Base-by-base conservation (phyloP, 2,888 invertebrate species). In the Polylopha cassiicola region DNA sequence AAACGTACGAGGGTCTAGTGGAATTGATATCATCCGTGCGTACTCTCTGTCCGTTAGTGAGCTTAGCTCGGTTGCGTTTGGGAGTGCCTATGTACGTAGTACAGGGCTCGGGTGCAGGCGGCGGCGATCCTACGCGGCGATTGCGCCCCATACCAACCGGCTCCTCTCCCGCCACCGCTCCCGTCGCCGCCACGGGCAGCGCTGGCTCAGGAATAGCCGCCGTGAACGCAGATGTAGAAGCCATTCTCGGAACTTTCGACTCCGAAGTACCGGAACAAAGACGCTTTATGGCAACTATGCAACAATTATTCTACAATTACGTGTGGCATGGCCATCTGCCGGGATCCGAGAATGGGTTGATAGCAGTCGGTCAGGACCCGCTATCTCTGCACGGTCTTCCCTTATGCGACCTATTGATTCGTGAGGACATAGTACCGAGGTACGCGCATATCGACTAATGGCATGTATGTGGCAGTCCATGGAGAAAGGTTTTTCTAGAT, bases 281-380 rank as follows among this genome's bases (percentile, higher is more conserved):
- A 23, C 87, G 92, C 9, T 95, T 90, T 62, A 89, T 92, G 51
- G 88, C 91, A 0, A 91, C 94, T 6, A 92, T 95, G 87, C 94
- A 94, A 61, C 90, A 91, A 48, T 73, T 94, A 16, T 95, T 95
- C 73, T 94, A 94, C 71, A 89, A 92, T 56, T 95, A 89, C 58
- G 93, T 94, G 1, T 89, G 91, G 87, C 89, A 92, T 50, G 94
- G 93, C n/a, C 88, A 87, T 48, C 79, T 93, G 38, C 79, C 88
- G 6, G 88, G 89, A n/a, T 87, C 88, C 4, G 89, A 89, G 38
- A 73, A 84, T 17, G 81, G 87, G 5, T 86, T 93, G 8, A 76
- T 93, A 21, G 84, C 91, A 13, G 89, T 94, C 1, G 92, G 87
- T 0, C 93, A 94, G 65, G 93, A 94, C 65, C 84, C 89, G 7